phyloP scores from a whole-genome alignment of 2,113 vertebrate genomes.

The Brienomyrus longianalis region DNA sequence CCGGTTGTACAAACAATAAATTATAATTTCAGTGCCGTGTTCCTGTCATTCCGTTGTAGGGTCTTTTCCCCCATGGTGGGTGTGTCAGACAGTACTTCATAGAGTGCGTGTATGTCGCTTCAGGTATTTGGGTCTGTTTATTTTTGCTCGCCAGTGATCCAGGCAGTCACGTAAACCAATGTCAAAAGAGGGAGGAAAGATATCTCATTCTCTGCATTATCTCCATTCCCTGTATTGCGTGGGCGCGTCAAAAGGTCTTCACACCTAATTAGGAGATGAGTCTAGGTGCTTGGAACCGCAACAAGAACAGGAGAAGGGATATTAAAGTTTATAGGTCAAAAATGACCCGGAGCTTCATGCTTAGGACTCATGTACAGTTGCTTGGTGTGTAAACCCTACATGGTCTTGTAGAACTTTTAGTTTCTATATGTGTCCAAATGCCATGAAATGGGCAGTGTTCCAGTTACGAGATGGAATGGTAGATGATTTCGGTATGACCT shows the following conservation, averaged over 20 bases:
- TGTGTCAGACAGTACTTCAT: conserved; percentile 40
- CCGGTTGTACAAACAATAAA: conserved; percentile 97
- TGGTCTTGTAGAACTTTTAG: not conserved
- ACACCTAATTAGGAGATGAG: not conserved
- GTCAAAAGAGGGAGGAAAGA: not conserved
- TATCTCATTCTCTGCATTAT: not conserved
- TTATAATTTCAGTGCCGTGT: conserved; percentile 98
- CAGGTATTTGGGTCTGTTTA: not conserved
- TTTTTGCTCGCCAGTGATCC: not conserved
- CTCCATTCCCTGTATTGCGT: not conserved
- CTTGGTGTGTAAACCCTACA: not conserved
- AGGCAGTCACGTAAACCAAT: not conserved
- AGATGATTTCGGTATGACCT: not conserved
- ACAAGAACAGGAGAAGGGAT: not conserved
- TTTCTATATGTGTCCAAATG: not conserved
- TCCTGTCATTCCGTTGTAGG: conserved; percentile 52
- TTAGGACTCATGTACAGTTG: not conserved
- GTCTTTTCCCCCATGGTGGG: conserved; percentile 42
- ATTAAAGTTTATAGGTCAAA: not conserved
- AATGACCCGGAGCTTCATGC: not conserved
- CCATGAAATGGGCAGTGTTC: not conserved
- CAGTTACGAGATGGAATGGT: not conserved
- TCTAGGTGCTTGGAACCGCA: not conserved
- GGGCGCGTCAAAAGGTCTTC: not conserved
- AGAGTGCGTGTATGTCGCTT: conserved; percentile 6